Evolutionary conservation across 2,888 invertebrate genomes (phyloP).

Genomic region (Oligia latruncula): DNA sequence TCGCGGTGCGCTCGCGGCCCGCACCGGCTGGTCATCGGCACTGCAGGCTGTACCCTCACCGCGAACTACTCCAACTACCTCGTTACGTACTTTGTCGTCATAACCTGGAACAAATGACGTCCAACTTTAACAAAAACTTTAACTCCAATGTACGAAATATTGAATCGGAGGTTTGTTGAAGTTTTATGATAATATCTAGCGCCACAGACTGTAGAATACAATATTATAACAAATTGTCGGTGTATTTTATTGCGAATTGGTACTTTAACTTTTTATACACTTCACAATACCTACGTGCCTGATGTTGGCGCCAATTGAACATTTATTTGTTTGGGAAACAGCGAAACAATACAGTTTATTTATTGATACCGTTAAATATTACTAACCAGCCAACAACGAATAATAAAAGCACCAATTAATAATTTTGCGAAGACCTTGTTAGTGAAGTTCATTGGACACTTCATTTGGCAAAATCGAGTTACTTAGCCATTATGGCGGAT

Average conservation of each 20-base stretch:
- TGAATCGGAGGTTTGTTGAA: not conserved
- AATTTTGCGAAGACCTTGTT: not conserved
- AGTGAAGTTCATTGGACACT: constrained; percentile 10
- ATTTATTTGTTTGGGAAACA: constrained; percentile 33
- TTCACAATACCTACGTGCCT: constrained; percentile 10
- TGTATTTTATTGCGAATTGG: constrained; percentile 16
- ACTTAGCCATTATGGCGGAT: constrained; percentile 2
- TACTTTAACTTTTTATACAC: not conserved
- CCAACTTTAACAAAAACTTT: constrained; percentile 28
- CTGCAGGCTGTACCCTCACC: constrained; percentile 51
- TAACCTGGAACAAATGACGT: constrained; percentile 74
- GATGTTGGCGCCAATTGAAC: constrained; percentile 16
- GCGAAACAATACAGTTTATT: not conserved
- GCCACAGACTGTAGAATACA: constrained; percentile 18
- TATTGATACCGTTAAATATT: constrained; percentile 14
- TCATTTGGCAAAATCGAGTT: constrained; percentile 25
- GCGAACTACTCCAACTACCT: constrained; percentile 55
- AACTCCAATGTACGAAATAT: not conserved
- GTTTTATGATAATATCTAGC: constrained; percentile 29
- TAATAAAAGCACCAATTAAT: not conserved
- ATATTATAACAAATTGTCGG: constrained; percentile 14
- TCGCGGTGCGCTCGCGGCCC: constrained; percentile 68
- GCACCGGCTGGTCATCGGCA: constrained; percentile 74
- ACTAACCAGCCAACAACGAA: not conserved
- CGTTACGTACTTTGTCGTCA: constrained; percentile 61